phyloP scores from a whole-genome alignment of 2,797 vertebrate species.

The Brotula barbata region DNA sequence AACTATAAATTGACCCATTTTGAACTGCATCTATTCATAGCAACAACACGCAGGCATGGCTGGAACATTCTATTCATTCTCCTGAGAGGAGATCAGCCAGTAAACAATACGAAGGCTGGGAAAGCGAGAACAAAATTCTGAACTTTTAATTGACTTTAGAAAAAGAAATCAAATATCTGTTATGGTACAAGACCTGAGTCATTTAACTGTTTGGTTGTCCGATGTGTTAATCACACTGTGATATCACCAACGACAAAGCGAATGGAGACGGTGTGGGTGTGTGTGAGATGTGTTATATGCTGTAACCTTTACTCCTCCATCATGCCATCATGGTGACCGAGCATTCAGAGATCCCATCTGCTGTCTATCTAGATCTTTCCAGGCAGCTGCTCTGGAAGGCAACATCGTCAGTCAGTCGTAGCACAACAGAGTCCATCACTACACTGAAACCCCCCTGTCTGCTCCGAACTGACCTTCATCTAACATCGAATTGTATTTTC shows the following conservation, averaged over 20 bases:
- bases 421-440: slow-evolving; percentile 22
- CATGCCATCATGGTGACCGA: slow-evolving; percentile 52
- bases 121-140: slow-evolving; percentile 14
- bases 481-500: slow-evolving; percentile 7
- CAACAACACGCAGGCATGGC: slow-evolving; percentile 50
- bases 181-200: too few species aligned
- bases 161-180: too few species aligned
- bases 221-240: slow-evolving; percentile 53
- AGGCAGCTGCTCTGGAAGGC: slow-evolving; percentile 55
- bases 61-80: slow-evolving; percentile 64
- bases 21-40: slow-evolving; percentile 75
- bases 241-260: slow-evolving; percentile 33
- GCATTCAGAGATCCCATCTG: slow-evolving; percentile 69
- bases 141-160: too few species aligned
- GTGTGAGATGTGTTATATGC: slow-evolving; percentile 14
- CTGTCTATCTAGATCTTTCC: slow-evolving; percentile 54
- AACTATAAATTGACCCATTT: slow-evolving; percentile 81
- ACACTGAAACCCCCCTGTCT: slow-evolving; percentile 16
- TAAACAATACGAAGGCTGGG: slow-evolving; percentile 31
- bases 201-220: slow-evolving; percentile 36
- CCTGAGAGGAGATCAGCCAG: slow-evolving; percentile 41
- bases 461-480: slow-evolving; percentile 17
- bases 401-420: slow-evolving; percentile 45
- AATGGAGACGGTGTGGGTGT: slow-evolving; percentile 13
- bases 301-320: slow-evolving; percentile 26